A percentile compares a stretch with the other conserved stretches of the same genome.
Evolutionary conservation across 2,888 invertebrate genomes (phyloP).

Genomic region (Leptinotarsa juncta): DNA sequence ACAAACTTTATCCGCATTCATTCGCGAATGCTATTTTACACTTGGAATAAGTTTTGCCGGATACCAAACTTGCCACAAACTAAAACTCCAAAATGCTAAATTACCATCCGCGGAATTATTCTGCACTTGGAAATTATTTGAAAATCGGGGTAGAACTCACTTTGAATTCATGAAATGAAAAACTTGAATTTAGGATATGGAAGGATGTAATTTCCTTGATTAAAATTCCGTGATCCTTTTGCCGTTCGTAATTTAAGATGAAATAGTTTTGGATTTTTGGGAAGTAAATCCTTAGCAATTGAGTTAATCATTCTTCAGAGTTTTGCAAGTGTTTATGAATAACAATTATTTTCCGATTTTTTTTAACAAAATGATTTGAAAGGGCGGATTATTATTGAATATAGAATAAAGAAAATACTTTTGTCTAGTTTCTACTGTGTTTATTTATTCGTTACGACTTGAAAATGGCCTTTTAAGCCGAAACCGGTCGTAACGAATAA

Average conservation of each 20-base stretch:
- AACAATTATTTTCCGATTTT: background rate
- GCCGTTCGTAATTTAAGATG: background rate
- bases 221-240: background rate
- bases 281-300: no score
- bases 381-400: no score
- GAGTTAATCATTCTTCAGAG: no score
- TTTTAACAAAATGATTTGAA: background rate
- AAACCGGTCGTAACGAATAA: no score
- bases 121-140: background rate
- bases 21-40: background rate
- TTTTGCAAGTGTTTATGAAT: no score
- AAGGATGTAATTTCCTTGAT: background rate
- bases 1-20: background rate
- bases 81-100: constrained; percentile 10
- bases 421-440: no score
- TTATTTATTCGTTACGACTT: no score
- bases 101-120: background rate
- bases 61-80: background rate
- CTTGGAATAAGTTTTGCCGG: constrained; percentile 10
- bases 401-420: no score
- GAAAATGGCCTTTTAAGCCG: no score
- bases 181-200: background rate
- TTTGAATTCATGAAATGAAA: background rate
- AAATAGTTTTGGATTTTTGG: background rate
- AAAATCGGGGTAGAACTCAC: background rate